A percentile compares a stretch with the other conserved stretches of the same genome.
phyloP scores from a whole-genome alignment of 2,797 vertebrate species.

The Pogoniulus pusillus region DNA sequence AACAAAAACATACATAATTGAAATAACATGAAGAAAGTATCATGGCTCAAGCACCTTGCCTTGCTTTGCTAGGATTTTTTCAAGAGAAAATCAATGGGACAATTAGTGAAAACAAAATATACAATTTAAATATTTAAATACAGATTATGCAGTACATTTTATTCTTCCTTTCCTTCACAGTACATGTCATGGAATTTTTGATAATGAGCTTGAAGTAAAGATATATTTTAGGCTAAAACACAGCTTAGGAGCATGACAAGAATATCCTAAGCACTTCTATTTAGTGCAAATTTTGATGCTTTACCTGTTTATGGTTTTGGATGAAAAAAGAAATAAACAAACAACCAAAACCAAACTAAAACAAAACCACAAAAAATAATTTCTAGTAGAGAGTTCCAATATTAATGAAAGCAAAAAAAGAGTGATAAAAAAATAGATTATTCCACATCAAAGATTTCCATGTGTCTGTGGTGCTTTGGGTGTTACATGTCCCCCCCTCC shows the following conservation, averaged over 20 bases:
- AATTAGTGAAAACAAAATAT: not conserved
- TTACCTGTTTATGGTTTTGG: not conserved
- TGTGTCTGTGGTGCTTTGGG: too few relatives aligned
- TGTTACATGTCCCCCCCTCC: too few relatives aligned
- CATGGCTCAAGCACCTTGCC: not conserved
- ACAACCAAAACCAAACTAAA: too few relatives aligned
- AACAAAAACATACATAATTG: not conserved
- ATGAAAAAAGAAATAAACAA: not conserved
- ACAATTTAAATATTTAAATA: not conserved
- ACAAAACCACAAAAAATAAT: too few relatives aligned
- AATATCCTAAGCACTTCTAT: not conserved
- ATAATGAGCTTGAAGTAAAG: not conserved
- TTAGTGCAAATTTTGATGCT: not conserved
- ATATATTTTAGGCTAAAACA: not conserved
- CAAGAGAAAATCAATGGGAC: not conserved
- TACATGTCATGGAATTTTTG: not conserved
- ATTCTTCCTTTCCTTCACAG: not conserved
- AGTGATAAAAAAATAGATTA: not conserved
- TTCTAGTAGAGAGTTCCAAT: not conserved
- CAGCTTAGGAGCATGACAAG: not conserved
- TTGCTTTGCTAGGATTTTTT: too few relatives aligned
- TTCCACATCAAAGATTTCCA: not conserved
- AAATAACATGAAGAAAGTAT: not conserved
- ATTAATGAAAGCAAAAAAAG: not conserved
- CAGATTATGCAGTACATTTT: not conserved